phyloP scores from a whole-genome alignment of 2,797 vertebrate genomes.

The Potorous gilbertii region DNA sequence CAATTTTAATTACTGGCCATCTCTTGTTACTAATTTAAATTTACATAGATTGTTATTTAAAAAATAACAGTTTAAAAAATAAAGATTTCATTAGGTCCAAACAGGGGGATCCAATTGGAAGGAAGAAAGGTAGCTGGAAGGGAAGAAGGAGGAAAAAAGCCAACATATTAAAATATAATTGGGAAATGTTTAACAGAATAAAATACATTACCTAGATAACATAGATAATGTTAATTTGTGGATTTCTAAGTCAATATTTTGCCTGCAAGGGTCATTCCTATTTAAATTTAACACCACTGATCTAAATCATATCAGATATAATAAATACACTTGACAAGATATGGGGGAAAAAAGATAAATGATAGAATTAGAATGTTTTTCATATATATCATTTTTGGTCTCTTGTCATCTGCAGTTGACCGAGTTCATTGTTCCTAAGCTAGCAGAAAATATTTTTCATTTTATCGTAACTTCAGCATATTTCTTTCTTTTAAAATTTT shows the following conservation, averaged over 20 bases:
- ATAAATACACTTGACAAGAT: background rate
- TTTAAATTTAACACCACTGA: background rate
- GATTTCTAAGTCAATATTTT: background rate
- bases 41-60: background rate
- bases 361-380: background rate
- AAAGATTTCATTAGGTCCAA: background rate
- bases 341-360: background rate
- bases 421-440: slow-evolving; percentile 38
- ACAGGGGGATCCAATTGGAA: background rate
- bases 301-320: background rate
- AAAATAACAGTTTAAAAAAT: too few species aligned
- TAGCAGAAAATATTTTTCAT: slow-evolving; percentile 41
- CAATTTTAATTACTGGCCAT: background rate
- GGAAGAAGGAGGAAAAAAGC: background rate
- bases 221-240: background rate
- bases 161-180: background rate
- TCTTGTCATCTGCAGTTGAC: background rate
- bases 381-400: background rate
- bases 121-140: background rate
- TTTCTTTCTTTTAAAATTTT: slow-evolving; percentile 73
- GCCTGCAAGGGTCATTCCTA: background rate
- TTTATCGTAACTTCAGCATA: background rate
- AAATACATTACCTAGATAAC: background rate
- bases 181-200: too few species aligned
- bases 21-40: background rate